Evolutionary conservation across 2,113 vertebrate species (phyloP).

Genomic region (Heloderma charlesbogerti): DNA sequence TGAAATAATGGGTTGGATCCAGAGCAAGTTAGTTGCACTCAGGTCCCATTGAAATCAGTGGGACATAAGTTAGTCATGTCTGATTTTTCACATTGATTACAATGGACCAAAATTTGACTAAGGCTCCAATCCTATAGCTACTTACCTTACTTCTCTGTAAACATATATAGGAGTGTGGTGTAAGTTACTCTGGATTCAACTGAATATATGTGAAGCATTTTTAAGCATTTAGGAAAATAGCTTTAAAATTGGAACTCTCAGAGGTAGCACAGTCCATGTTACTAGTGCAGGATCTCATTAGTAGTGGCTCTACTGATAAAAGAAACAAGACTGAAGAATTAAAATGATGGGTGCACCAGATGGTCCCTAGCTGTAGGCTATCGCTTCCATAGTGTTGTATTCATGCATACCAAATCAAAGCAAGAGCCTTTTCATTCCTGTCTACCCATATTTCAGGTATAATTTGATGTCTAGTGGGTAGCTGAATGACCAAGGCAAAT

Average conservation of each 20-base stretch:
- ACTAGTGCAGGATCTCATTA: background rate
- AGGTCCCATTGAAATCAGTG: background rate
- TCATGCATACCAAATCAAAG: too few species aligned
- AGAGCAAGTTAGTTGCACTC: background rate
- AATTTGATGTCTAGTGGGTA: background rate
- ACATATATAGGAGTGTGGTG: too few species aligned
- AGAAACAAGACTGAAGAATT: background rate
- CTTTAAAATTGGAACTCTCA: background rate
- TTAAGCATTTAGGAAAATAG: background rate
- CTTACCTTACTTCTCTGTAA: too few species aligned
- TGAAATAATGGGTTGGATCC: background rate
- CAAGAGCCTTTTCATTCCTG: background rate
- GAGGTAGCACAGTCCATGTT: background rate
- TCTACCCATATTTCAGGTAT: background rate
- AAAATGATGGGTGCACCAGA: background rate
- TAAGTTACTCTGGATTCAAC: background rate
- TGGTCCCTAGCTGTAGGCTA: background rate
- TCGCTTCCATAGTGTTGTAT: background rate
- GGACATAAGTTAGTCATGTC: background rate
- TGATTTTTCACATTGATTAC: background rate
- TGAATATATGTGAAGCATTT: background rate
- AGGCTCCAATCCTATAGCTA: too few species aligned
- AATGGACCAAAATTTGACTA: background rate
- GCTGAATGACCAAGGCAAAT: slow-evolving; percentile 1
- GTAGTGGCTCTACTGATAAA: background rate